Evolutionary conservation across 2,888 invertebrate genomes (phyloP), one percentile per base, ranked within the genome.

Genomic region (Lasioglossum figueresi): DNA sequence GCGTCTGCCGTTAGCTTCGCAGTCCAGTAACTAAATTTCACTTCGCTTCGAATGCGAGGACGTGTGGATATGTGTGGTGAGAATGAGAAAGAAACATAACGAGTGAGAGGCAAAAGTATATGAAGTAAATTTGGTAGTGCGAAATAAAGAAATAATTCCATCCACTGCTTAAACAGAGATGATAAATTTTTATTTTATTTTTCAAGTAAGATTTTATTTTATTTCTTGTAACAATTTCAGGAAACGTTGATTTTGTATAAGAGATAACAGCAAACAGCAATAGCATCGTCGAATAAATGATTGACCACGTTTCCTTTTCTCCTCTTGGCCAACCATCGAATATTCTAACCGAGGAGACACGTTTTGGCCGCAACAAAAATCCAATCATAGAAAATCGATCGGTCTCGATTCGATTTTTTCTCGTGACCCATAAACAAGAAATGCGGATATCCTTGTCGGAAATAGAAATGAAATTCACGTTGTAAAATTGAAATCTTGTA

Each of bases 401-500:
- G 59, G 27, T 59, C 2, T 12, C 27, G 16, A 14, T 27, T 2
- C 5, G 16, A 59, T 59, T 59, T 59, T 59, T 31, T 14, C 27
- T 16, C 27, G 27, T 59, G 59, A 31, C 59, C 59, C 52, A 10
- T 31, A 14, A 27, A 14, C 59, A 27, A 14, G 4, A 14, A 27
- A 14, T 5, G 27, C n/a, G 4, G 14, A 27, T 56, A 23, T 14
- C 27, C 16, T 12, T 1, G 16, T 27, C 66, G 66, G 19, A 66
- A 8, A 66, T 66, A 6, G 66, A 66, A 34, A 31, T 23, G 34
- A 71, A 59, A 37, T 59, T 70, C 48, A 6, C 52, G 10, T 14
- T 37, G 31, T 23, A 56, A 74, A 70, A 68, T 56, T 70, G 79
- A 70, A 79, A 74, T 45, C 73, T 66, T 66, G 48, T 78, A 4